A percentile compares a stretch with the other conserved stretches of the same genome.
Evolutionary conservation across 2,113 vertebrate genomes (phyloP).

Genomic region (Meleagris gallopavo): DNA sequence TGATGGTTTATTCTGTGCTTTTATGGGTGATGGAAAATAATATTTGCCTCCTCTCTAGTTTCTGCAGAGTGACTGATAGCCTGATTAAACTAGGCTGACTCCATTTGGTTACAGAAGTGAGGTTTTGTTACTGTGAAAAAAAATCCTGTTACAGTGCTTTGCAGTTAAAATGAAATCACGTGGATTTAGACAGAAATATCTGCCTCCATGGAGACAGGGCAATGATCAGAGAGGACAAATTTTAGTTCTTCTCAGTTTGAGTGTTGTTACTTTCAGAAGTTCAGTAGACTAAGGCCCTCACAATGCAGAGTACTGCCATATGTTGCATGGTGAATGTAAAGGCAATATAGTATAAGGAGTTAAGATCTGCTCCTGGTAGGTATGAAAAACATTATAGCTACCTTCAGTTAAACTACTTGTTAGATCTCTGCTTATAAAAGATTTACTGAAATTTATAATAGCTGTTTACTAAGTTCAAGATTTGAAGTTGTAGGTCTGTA

Average conservation of each 20-base stretch:
- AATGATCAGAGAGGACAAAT: constrained; percentile 22
- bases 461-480: not conserved
- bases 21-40: constrained; percentile 12
- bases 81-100: constrained; percentile 68
- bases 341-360: not conserved
- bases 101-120: constrained; percentile 63
- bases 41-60: constrained; percentile 34
- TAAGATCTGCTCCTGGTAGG: not conserved
- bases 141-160: constrained; percentile 64
- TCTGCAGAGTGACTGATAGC: constrained; percentile 67
- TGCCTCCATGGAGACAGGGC: constrained; percentile 66
- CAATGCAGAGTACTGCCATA: not conserved
- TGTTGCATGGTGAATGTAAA: not conserved
- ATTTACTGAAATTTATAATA: not conserved
- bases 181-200: constrained; percentile 66
- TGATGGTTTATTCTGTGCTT: constrained; percentile 13
- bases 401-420: not conserved
- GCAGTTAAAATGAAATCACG: constrained; percentile 11
- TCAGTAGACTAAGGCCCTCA: not conserved
- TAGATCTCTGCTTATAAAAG: not conserved
- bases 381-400: not conserved
- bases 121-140: constrained; percentile 70
- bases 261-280: constrained; percentile 4
- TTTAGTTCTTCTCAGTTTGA: constrained; percentile 4
- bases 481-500: not conserved